These are phyloP conservation scores for Acanthopleura granulata DNA, from an alignment of 2,888 invertebrate species.

Conservation along the genomic window DNA sequence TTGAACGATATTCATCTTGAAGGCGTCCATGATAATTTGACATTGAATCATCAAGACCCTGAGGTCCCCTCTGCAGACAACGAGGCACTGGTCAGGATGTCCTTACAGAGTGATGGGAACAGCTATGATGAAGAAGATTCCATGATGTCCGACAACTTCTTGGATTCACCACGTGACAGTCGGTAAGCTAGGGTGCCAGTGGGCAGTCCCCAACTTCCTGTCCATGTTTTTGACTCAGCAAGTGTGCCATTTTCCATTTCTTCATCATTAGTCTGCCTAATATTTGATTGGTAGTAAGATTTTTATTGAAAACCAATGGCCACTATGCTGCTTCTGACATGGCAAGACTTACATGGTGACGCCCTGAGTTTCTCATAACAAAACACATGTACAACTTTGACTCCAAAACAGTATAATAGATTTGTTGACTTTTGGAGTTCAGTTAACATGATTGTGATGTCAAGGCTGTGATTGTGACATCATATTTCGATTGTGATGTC, in stretches of 20 bases:
- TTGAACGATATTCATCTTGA: conserved; percentile 30
- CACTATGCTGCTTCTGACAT: too few relatives aligned
- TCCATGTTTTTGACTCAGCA: neutral
- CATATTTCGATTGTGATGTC: neutral
- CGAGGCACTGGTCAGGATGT: conserved; percentile 31
- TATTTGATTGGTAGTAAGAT: too few relatives aligned
- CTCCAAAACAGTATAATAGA: neutral
- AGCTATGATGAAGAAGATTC: conserved; percentile 37
- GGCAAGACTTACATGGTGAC: neutral
- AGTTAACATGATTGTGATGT: neutral
- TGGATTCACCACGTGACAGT: neutral
- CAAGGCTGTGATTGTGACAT: neutral
- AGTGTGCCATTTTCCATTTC: too few relatives aligned
- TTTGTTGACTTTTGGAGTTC: neutral
- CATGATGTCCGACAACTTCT: conserved; percentile 21
- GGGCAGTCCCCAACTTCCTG: neutral
- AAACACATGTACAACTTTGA: neutral
- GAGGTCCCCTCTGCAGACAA: neutral
- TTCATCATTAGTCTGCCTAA: too few relatives aligned
- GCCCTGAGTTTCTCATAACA: neutral
- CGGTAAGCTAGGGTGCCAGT: neutral
- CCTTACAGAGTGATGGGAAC: conserved; percentile 42
- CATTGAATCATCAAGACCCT: neutral
- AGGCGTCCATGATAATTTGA: neutral
- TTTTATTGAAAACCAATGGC: too few relatives aligned